Evolutionary conservation across 1,140 invertebrate genomes (phyloP).

Genomic region (Micrasema minimum): DNA sequence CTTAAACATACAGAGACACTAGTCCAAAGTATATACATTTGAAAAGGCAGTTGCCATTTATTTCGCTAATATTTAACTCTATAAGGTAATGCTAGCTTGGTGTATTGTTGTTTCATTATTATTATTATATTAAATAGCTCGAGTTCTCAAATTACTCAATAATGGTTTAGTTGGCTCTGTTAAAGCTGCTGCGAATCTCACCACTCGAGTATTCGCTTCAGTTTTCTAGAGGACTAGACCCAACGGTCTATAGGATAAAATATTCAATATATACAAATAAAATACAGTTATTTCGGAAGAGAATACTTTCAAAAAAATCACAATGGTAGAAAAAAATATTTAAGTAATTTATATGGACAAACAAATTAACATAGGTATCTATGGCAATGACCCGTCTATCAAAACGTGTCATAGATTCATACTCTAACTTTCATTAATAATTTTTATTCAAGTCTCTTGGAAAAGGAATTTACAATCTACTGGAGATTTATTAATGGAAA

Average conservation of each 20-base stretch:
- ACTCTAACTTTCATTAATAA: conserved; percentile 6
- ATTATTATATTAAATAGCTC: conserved; percentile 42
- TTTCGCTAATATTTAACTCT: conserved; percentile 47
- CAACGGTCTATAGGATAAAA: too few relatives aligned
- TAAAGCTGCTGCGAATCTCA: conserved; percentile 39
- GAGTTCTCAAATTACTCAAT: conserved; percentile 35
- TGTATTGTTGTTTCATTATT: conserved; percentile 48
- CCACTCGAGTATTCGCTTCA: background rate
- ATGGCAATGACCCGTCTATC: conserved; percentile 19
- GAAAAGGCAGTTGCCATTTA: conserved; percentile 41
- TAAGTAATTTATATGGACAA: conserved; percentile 33
- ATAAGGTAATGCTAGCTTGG: conserved; percentile 54
- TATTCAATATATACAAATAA: conserved; percentile 30
- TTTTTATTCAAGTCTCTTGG: conserved; percentile 35
- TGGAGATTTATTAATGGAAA: conserved; percentile 18
- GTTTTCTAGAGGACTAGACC: too few relatives aligned
- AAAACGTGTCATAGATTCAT: conserved; percentile 29
- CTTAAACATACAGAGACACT: conserved; percentile 51
- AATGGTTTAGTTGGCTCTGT: conserved; percentile 39
- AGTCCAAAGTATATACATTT: conserved; percentile 51
- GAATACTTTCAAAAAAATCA: conserved; percentile 28
- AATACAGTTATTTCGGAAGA: conserved; percentile 39
- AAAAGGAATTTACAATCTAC: conserved; percentile 29
- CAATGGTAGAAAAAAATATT: conserved; percentile 14
- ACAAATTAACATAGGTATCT: conserved; percentile 28